Percentiles rank a stretch among this genome's conserved stretches.
Evolutionary conservation across 2,113 vertebrate species (phyloP).

Genomic region (Macroglossus sobrinus): DNA sequence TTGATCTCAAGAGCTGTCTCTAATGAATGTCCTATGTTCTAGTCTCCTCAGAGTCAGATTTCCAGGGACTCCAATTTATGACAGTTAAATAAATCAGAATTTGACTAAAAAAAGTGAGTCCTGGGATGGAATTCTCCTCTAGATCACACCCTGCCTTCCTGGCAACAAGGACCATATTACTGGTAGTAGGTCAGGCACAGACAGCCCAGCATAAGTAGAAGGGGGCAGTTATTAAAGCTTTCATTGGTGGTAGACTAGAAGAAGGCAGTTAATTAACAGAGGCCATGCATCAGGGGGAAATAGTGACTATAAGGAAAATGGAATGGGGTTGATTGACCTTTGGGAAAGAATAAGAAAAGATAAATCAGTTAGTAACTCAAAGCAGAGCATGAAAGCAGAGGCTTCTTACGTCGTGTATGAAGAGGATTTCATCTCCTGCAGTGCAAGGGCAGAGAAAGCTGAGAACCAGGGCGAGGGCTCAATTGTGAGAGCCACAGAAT

Average conservation of each 20-base stretch:
- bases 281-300: background rate
- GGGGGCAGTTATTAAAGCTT: no score
- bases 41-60: background rate
- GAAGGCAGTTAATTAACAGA: background rate
- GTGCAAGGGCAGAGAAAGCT: no score
- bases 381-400: background rate
- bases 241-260: background rate
- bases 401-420: background rate
- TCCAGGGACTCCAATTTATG: background rate
- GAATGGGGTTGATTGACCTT: background rate
- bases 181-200: background rate
- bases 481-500: background rate
- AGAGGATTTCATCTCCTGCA: background rate
- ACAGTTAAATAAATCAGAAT: background rate
- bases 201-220: no score
- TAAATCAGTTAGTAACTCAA: background rate
- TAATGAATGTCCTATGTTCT: background rate
- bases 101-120: background rate
- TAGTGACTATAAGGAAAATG: background rate
- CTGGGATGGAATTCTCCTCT: background rate
- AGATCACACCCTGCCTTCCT: no score
- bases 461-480: background rate
- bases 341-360: background rate
- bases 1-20: background rate
- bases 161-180: no score